Conservation (phyloP, 2,888 invertebrate species). For the Xylota segnis region DNA sequence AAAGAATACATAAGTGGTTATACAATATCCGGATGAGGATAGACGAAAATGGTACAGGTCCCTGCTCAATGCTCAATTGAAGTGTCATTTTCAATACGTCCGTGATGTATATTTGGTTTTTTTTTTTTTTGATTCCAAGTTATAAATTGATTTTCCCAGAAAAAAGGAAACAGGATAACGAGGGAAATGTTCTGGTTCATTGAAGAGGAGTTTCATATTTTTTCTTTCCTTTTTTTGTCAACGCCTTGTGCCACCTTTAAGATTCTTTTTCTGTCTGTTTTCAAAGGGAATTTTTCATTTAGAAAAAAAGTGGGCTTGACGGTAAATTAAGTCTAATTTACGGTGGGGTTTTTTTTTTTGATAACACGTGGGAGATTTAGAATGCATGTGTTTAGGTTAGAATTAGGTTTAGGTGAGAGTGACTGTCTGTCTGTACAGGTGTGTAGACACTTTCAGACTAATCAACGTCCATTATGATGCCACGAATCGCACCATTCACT, state of each 20-base stretch:
- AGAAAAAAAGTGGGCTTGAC: neutral
- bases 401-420: no score
- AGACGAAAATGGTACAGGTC: constrained; percentile 1
- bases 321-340: neutral
- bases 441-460: no score
- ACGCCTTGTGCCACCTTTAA: neutral
- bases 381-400: no score
- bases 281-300: neutral
- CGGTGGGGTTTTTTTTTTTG: neutral
- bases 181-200: constrained; percentile 45
- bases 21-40: constrained; percentile 16
- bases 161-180: constrained; percentile 65
- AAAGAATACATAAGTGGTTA: constrained; percentile 4
- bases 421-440: no score
- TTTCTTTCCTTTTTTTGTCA: neutral
- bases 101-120: neutral
- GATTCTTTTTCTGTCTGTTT: neutral
- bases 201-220: neutral
- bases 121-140: neutral
- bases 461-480: no score
- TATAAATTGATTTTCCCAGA: constrained; percentile 55
- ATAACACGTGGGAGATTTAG: neutral
- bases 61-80: neutral
- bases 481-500: no score
- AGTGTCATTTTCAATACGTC: constrained; percentile 34